Percentiles rank a stretch among this genome's conserved stretches.
These are phyloP conservation scores for Drosophila emarginata DNA, from an alignment of 2,888 invertebrate species.

Conservation along the genomic window DNA sequence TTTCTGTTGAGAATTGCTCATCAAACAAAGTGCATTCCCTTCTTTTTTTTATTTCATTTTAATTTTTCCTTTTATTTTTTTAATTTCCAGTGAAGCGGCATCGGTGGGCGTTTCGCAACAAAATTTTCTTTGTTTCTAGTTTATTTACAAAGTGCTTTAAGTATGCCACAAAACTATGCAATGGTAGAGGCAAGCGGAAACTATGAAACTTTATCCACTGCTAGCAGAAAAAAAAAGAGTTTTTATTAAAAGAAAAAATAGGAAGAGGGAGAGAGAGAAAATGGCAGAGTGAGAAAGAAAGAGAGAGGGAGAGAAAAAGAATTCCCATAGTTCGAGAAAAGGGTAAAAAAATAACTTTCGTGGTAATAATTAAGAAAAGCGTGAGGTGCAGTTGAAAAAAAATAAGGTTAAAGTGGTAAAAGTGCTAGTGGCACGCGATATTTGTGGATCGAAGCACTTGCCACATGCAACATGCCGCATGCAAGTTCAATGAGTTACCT, in stretches of 20 bases:
- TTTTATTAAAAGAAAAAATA: neutral
- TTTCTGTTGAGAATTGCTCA: constrained; percentile 29
- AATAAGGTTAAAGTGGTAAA: constrained; percentile 5
- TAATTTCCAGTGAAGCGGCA: constrained; percentile 2
- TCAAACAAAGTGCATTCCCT: constrained; percentile 32
- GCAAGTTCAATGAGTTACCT: constrained; percentile 5
- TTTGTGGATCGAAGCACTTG: neutral
- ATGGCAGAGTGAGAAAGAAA: constrained; percentile 6
- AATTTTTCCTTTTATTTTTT: constrained; percentile 1
- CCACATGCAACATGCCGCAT: constrained; percentile 5
- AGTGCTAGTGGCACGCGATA: constrained; percentile 1
- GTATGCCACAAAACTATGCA: constrained; percentile 13
- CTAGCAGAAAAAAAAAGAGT: neutral
- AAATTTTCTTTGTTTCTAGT: constrained; percentile 9
- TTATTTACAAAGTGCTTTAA: constrained; percentile 14
- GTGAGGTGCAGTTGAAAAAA: neutral
- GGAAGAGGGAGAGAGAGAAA: neutral
- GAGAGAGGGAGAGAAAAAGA: neutral
- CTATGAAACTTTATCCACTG: constrained; percentile 1
- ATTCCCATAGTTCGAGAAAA: neutral
- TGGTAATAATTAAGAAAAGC: constrained; percentile 8
- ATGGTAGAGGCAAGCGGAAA: neutral
- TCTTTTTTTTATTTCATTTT: neutral
- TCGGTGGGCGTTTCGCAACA: neutral
- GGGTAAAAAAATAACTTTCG: neutral